Evolutionary conservation across 2,113 vertebrate genomes (phyloP).

Genomic region (Cervus canadensis): DNA sequence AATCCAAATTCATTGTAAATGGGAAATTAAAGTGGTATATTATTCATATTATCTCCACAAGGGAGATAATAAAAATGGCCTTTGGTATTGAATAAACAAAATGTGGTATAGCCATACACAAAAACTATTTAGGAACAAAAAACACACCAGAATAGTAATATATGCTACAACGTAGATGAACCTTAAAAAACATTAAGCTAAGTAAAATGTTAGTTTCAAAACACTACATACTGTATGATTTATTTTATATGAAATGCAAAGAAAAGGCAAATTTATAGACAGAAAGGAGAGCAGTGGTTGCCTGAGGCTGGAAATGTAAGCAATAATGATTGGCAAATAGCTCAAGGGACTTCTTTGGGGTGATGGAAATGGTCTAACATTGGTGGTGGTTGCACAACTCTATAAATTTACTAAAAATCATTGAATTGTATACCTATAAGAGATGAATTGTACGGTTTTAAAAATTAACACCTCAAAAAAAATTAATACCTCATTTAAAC

Average conservation of each 20-base stretch:
- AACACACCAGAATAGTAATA: not conserved
- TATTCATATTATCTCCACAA: slow-evolving; percentile 7
- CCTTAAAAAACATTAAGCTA: not conserved
- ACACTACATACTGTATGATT: not conserved
- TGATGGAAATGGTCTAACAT: not conserved
- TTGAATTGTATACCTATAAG: not conserved
- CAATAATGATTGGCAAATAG: not conserved
- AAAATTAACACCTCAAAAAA: not conserved
- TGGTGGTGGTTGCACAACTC: not conserved
- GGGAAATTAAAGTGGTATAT: not conserved
- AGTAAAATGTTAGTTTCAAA: not conserved
- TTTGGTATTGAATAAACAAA: not conserved
- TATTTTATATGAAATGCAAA: not conserved
- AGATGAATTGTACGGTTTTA: not conserved
- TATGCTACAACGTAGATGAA: not conserved
- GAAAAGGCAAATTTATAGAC: not conserved
- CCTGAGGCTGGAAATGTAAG: not conserved
- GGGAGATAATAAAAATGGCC: not conserved
- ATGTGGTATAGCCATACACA: not conserved
- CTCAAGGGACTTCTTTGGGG: not conserved
- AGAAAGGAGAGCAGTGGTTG: not conserved
- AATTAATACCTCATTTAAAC: not conserved
- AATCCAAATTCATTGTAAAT: not conserved
- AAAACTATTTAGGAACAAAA: not conserved
- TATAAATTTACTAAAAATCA: not conserved